A percentile compares a stretch with the other conserved stretches of the same genome.
Evolutionary conservation across 2,113 vertebrate genomes (phyloP).

Genomic region (Gavialis gangeticus): DNA sequence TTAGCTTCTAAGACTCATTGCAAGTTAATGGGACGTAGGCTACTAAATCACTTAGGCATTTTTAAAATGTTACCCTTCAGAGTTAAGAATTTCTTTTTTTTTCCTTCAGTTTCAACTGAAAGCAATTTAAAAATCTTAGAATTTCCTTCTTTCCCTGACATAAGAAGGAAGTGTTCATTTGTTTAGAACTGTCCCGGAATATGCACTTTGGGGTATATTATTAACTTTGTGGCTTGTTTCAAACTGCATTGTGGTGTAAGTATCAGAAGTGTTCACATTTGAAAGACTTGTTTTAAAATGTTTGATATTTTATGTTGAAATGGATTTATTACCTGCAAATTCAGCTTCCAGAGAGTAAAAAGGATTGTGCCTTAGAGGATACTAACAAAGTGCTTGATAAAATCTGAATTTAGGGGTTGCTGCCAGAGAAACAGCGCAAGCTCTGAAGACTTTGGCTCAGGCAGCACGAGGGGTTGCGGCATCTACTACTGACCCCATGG

Average conservation of each 20-base stretch:
- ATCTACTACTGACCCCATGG: conserved; percentile 89
- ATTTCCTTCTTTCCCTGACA: neutral
- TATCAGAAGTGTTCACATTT: neutral
- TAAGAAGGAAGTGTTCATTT: neutral
- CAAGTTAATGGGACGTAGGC: neutral
- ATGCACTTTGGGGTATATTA: neutral
- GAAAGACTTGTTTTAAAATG: neutral
- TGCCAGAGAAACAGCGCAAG: conserved; percentile 95
- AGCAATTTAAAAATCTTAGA: neutral
- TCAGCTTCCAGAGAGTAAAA: neutral
- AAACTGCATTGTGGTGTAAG: neutral
- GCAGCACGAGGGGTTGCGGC: conserved; percentile 96
- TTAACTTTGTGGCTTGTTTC: neutral
- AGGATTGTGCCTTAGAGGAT: neutral
- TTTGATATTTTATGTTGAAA: neutral
- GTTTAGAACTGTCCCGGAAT: neutral
- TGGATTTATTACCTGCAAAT: neutral
- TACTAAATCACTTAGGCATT: neutral
- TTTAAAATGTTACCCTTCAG: neutral
- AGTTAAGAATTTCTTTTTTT: neutral
- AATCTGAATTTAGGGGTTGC: conserved; percentile 87
- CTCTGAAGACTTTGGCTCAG: conserved; percentile 94
- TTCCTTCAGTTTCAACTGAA: neutral
- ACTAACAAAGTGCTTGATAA: conserved; percentile 5
- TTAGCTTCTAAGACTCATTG: neutral